Evolutionary conservation across 2,797 vertebrate species (phyloP).

Genomic region (Mus spretus): DNA sequence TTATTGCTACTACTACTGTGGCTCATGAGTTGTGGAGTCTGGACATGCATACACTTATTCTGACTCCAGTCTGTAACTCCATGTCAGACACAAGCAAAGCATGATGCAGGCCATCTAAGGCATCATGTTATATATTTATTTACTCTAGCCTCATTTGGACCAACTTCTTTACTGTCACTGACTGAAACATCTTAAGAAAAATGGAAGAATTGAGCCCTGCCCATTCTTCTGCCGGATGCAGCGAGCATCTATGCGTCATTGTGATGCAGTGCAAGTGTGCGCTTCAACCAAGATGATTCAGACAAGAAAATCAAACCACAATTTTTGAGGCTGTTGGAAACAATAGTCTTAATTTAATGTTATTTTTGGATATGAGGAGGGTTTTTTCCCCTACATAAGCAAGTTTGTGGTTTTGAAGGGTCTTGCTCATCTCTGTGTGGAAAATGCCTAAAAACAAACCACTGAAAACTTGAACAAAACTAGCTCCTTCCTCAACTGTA

Average conservation of each 20-base stretch:
- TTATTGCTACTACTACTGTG: neutral
- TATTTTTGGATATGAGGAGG: constrained; percentile 66
- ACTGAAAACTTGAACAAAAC: constrained; percentile 82
- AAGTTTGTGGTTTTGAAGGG: constrained; percentile 80
- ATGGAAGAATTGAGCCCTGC: neutral
- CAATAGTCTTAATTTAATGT: constrained; percentile 75
- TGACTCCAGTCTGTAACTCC: neutral
- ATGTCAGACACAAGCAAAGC: neutral
- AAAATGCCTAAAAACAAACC: constrained; percentile 86
- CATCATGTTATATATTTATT: neutral
- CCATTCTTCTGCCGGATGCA: neutral
- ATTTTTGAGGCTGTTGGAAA: constrained; percentile 67
- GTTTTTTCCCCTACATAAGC: constrained; percentile 26
- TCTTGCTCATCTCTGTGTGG: constrained; percentile 80
- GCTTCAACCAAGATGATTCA: constrained; percentile 69
- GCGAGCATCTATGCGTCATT: neutral
- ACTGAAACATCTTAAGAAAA: neutral
- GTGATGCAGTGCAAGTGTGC: neutral
- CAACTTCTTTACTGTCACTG: neutral
- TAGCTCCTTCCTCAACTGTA: constrained; percentile 68
- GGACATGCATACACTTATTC: neutral
- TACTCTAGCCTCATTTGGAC: neutral
- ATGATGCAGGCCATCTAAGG: neutral
- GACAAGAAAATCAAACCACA: constrained; percentile 66
- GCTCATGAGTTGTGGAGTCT: neutral